A percentile compares a stretch with the other conserved stretches of the same genome.
phyloP scores from a whole-genome alignment of 2,797 vertebrate species.

The Ptychadena robeensis region DNA sequence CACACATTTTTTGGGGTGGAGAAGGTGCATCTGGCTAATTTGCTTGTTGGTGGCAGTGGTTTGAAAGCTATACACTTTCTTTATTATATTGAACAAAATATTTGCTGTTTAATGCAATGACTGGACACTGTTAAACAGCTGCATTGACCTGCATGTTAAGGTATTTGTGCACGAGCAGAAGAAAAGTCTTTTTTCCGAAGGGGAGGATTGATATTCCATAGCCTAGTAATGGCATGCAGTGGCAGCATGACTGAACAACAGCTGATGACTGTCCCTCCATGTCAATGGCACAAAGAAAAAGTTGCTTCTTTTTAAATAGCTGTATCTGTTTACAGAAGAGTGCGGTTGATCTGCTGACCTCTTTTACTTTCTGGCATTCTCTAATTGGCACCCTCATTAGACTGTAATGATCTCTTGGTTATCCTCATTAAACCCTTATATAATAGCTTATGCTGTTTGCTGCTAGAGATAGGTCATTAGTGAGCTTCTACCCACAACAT shows the following conservation, averaged over 20 bases:
- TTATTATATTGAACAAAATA: too few species aligned
- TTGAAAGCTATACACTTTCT: too few species aligned
- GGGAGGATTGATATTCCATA: background rate
- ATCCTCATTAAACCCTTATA: constrained; percentile 40
- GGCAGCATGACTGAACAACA: background rate
- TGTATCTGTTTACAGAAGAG: constrained; percentile 14
- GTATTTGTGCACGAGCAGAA: background rate
- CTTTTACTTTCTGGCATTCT: constrained; percentile 26
- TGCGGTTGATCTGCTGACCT: constrained; percentile 26
- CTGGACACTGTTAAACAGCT: background rate
- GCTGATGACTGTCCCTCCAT: background rate
- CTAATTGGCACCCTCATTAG: constrained; percentile 49
- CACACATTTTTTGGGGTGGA: too few species aligned
- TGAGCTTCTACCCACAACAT: constrained; percentile 1
- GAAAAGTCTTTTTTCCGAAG: background rate
- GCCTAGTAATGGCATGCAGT: background rate
- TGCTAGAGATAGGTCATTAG: constrained; percentile 25
- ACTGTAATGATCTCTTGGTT: constrained; percentile 43
- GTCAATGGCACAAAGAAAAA: background rate
- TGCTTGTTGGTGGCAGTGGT: too few species aligned
- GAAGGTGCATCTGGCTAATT: too few species aligned
- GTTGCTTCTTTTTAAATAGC: background rate
- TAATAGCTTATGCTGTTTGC: constrained; percentile 24
- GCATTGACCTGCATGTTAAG: background rate
- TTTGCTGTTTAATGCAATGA: too few species aligned